Base-by-base conservation (phyloP, 2,888 invertebrate genomes). In the Drosophila borealis region DNA sequence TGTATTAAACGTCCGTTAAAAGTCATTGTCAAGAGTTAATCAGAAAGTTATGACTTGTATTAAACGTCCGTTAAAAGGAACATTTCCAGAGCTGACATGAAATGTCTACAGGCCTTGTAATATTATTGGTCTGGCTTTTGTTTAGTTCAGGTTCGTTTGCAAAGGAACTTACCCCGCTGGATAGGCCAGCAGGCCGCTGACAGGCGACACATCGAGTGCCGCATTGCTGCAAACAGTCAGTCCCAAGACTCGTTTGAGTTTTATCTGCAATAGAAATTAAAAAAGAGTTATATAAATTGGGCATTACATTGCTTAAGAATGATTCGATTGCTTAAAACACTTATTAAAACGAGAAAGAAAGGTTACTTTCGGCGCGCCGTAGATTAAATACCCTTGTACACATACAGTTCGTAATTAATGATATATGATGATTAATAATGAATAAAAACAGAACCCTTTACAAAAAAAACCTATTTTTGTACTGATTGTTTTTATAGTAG, bases 191-290 rank as follows among this genome's bases (percentile, higher is more conserved):
- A 96, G 94, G 90, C 98, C 98, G 71, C 96, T 96, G 91, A 96
- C 95, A 36, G 96, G 95, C 91, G 98, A 97, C 91, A 96, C 97
- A 93, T 96, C 97, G 85, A 99, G 94, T 21, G 97, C 97, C 79
- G 98, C 97, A 94, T 98, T 98, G 92, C 96, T 97, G 91, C 96
- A 95, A 66, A 98, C 97, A n/a, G 98, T 98, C 90, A 98, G 94
- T 80, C 99, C 99, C 89, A 98, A 94, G 66, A 99, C 98, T 90
- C 96, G 95, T 94, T 99, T 98, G 93, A 99, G 94, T 92, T 97
- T 97, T 91, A 98, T 97, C 98, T 98, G 95, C 79, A 93, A 93
- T 36, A 41, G 17, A 42, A 60, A 6, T 19, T 41, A 41, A n/a
- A 82, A 91, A 82, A 91, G 92, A 90, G 86, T 25, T 8, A 4